Conservation (phyloP, 2,888 invertebrate genomes). For the Phorcus lineatus region DNA sequence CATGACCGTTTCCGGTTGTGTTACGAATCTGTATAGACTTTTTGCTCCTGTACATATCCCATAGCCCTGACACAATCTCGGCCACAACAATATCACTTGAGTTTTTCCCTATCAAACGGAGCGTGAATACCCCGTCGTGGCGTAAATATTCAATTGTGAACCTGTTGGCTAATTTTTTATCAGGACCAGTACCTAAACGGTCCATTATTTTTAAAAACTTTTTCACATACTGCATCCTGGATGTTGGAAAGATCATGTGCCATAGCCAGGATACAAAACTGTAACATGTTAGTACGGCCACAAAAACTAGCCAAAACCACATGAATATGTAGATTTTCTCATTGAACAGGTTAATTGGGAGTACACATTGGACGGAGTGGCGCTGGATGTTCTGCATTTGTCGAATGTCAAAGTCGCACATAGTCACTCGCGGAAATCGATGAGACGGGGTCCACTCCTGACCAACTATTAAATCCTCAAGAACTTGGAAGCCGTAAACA, state of each 20-base stretch:
- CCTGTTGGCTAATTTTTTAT: constrained; percentile 71
- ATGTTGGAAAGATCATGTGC: constrained; percentile 73
- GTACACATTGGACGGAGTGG: constrained; percentile 69
- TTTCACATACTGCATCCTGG: constrained; percentile 74
- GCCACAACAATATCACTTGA: constrained; percentile 74
- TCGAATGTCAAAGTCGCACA: constrained; percentile 74
- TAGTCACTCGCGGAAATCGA: constrained; percentile 73
- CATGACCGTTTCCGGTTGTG: constrained; percentile 55
- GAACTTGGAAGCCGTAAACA: constrained; percentile 76
- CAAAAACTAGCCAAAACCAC: constrained; percentile 75
- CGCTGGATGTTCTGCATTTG: constrained; percentile 72
- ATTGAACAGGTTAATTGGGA: constrained; percentile 71
- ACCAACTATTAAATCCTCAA: constrained; percentile 75
- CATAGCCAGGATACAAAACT: constrained; percentile 72
- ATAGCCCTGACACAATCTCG: constrained; percentile 72
- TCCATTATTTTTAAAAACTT: constrained; percentile 77
- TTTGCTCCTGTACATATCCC: constrained; percentile 71
- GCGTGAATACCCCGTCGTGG: constrained; percentile 74
- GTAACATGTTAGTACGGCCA: constrained; percentile 67
- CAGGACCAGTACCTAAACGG: constrained; percentile 70
- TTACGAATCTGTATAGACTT: constrained; percentile 67
- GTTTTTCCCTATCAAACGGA: constrained; percentile 72
- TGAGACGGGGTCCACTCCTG: constrained; percentile 69
- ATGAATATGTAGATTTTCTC: constrained; percentile 75
- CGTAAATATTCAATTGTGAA: constrained; percentile 73